phyloP scores from a whole-genome alignment of 2,113 vertebrate genomes.

The Ploceus nigricollis region DNA sequence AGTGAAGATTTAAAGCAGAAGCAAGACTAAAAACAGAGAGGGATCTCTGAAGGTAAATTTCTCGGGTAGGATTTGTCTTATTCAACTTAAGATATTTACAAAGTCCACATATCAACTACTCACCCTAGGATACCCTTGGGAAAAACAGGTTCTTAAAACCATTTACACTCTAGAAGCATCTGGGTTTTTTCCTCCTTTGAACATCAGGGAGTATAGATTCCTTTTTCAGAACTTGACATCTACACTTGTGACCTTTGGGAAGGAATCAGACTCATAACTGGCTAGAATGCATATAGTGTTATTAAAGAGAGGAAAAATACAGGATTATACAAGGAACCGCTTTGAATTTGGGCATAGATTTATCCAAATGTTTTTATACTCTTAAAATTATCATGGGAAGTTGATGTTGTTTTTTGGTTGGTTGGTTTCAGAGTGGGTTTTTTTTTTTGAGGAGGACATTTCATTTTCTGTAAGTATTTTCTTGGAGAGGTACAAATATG shows the following conservation, averaged over 20 bases:
- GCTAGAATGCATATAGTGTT: not conserved
- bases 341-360: not conserved
- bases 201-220: not conserved
- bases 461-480: not conserved
- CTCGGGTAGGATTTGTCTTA: not conserved
- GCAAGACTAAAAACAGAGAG: not conserved
- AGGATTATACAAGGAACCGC: not conserved
- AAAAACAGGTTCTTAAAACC: not conserved
- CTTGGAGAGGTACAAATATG: not conserved
- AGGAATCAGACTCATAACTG: not conserved
- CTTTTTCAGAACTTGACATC: not conserved
- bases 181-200: fast-evolving
- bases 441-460: not conserved
- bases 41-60: not conserved
- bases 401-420: not conserved
- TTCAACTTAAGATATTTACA: not conserved
- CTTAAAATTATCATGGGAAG: not conserved
- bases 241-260: not conserved
- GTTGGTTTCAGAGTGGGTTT: not conserved
- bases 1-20: not conserved
- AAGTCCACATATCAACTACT: not conserved
- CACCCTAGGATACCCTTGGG: not conserved
- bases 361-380: not conserved
- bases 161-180: not conserved
- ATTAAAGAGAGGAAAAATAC: not conserved